A percentile compares a stretch with the other conserved stretches of the same genome.
These are phyloP conservation scores for Eucera pruinosa DNA, from an alignment of 2,888 invertebrate species.

Conservation along the genomic window DNA sequence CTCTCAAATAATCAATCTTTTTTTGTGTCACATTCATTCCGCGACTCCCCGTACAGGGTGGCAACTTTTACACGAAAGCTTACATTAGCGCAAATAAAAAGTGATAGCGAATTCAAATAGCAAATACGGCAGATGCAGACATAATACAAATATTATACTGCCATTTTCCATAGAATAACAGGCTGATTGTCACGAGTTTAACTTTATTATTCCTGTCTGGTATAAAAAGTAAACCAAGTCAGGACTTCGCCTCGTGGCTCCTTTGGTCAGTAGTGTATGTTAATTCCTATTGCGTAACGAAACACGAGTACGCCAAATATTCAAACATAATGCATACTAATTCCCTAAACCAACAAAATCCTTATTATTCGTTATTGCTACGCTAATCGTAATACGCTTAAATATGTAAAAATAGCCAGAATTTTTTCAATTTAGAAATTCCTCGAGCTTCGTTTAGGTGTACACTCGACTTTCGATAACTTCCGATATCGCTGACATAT, in stretches of 20 bases:
- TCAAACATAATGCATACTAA: not conserved
- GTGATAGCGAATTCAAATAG: too few relatives aligned
- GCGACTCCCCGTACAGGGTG: too few relatives aligned
- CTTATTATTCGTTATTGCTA: not conserved
- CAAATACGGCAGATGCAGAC: not conserved
- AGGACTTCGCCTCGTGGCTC: too few relatives aligned
- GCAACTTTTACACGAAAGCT: too few relatives aligned
- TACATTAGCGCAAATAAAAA: not conserved
- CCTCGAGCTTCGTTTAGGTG: not conserved
- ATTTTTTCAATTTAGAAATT: not conserved
- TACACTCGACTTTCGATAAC: constrained; percentile 3
- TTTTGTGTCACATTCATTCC: too few relatives aligned
- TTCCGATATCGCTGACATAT: constrained; percentile 7
- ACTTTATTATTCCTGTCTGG: constrained; percentile 11
- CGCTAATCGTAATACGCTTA: not conserved
- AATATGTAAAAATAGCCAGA: constrained; percentile 4
- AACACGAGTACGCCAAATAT: not conserved
- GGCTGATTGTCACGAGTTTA: constrained; percentile 14
- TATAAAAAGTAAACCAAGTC: not conserved
- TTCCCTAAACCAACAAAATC: not conserved
- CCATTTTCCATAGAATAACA: constrained; percentile 9
- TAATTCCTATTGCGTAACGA: constrained; percentile 10
- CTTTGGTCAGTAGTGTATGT: not conserved
- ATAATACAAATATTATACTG: not conserved
- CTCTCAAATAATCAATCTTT: too few relatives aligned